These are phyloP conservation scores for Crossocerus cetratus DNA, from an alignment of 2,888 invertebrate genomes.

Conservation along the genomic window DNA sequence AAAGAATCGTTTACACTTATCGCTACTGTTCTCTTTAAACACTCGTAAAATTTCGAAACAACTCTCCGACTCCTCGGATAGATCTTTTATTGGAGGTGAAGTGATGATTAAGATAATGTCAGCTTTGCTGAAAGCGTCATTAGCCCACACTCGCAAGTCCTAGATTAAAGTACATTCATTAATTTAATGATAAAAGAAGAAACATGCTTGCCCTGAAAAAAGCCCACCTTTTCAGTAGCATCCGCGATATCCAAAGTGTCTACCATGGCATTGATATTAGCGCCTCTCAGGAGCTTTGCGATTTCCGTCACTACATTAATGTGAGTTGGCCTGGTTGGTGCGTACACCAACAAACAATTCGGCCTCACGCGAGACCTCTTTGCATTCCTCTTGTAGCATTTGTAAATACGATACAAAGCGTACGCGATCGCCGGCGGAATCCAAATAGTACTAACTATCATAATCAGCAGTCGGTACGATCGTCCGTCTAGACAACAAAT, in stretches of 20 bases:
- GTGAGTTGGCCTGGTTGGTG: constrained; percentile 69
- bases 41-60: constrained; percentile 60
- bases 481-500: constrained; percentile 57
- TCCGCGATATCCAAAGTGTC: constrained; percentile 69
- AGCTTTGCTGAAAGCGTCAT: constrained; percentile 66
- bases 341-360: constrained; percentile 72
- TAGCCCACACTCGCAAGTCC: constrained; percentile 73
- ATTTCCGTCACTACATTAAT: constrained; percentile 69
- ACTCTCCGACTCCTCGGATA: background rate
- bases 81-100: constrained; percentile 63
- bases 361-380: constrained; percentile 48
- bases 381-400: constrained; percentile 62
- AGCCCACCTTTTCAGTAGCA: constrained; percentile 65
- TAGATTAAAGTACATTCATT: constrained; percentile 30
- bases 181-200: too few species aligned
- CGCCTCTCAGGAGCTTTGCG: constrained; percentile 68
- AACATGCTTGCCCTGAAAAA: background rate
- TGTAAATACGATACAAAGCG: constrained; percentile 66
- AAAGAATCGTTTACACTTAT: constrained; percentile 66
- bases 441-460: constrained; percentile 74
- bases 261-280: constrained; percentile 71
- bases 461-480: constrained; percentile 66
- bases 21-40: constrained; percentile 65
- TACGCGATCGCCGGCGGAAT: constrained; percentile 71
- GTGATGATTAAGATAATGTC: constrained; percentile 69